Evolutionary conservation across 2,797 vertebrate species (phyloP), one percentile per base, ranked within the genome.

Genomic region (Yasuhikotakia modesta): DNA sequence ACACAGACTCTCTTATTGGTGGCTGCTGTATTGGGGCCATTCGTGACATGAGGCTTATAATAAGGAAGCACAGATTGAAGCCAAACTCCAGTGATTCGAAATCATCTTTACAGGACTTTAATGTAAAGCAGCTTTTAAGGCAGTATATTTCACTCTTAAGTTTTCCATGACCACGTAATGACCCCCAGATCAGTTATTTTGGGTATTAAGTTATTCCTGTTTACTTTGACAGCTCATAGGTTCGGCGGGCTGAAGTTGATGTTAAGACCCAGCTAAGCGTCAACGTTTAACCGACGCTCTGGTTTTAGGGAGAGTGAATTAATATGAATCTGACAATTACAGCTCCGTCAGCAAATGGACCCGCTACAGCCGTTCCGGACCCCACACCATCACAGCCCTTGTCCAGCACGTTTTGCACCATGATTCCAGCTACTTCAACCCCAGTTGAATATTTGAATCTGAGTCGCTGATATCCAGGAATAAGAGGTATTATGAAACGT

Each of bases 311-410:
- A 66, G 61, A 24, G 16, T 66, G 61, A 66, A 24, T 75, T 48
- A 55, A 66, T 55, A 55, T 21, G 21, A 43, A 66, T 35, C 30
- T 55, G 48, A 27, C 73, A 24, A 48, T 75, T 50, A 19, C 63
- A 46, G 53, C 63, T 66, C 46, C 10, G 11, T 74, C 73, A 75
- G 46, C 58, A 50, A 12, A 63, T n/a, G 10, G 17, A n/a, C 10
- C 17, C 19, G 60, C 60, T 12, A 63, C 16, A 63, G n/a, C 17
- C 32, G 8, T 17, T 30, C 30, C 60, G 17, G 60, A 35, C 60
- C 60, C 60, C 45, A 35, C 24, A 48, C 17, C 6, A 14, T 73
- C 58, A 35, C 24, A 14, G 57, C 39, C 60, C 30, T 35, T 30
- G 4, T 60, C 27, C 19, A 63, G 32, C 60, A 19, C 30, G 12